Evolutionary conservation across 2,888 invertebrate genomes (phyloP).

Genomic region (Heliconius cydno): DNA sequence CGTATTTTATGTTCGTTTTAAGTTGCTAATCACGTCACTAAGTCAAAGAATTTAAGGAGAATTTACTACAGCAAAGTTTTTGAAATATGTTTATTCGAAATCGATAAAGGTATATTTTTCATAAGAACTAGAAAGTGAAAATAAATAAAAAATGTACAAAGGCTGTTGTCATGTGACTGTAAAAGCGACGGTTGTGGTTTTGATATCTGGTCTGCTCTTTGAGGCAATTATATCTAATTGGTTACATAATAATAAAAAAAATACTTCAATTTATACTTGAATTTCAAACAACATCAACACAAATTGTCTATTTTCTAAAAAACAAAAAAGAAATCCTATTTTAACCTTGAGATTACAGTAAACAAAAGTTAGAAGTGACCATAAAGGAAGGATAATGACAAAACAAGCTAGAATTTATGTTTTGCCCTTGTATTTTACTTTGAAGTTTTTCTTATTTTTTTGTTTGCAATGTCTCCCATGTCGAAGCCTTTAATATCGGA

Average conservation of each 20-base stretch:
- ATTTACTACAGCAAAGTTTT: background rate
- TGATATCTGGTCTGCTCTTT: too few species aligned
- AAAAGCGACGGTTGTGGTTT: background rate
- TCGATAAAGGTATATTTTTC: background rate
- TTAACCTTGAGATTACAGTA: slow-evolving; percentile 9
- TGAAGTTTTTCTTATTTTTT: slow-evolving; percentile 4
- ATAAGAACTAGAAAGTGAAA: background rate
- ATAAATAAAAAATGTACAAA: background rate
- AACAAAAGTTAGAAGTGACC: slow-evolving; percentile 6
- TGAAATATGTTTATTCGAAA: background rate
- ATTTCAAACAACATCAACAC: background rate
- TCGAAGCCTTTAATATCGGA: background rate
- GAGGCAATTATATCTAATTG: too few species aligned
- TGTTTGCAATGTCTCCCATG: background rate
- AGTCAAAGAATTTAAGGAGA: background rate
- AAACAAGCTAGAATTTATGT: slow-evolving; percentile 7
- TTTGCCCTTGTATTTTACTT: slow-evolving; percentile 5
- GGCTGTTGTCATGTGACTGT: background rate
- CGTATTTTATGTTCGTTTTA: slow-evolving; percentile 14
- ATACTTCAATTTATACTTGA: too few species aligned
- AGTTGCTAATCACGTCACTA: slow-evolving; percentile 23
- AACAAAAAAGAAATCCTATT: background rate
- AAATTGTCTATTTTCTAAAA: background rate
- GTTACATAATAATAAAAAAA: background rate
- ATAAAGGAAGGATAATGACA: slow-evolving; percentile 3